These are phyloP conservation scores for Slavum lentiscoides DNA, from an alignment of 2,888 invertebrate genomes.

Conservation along the genomic window DNA sequence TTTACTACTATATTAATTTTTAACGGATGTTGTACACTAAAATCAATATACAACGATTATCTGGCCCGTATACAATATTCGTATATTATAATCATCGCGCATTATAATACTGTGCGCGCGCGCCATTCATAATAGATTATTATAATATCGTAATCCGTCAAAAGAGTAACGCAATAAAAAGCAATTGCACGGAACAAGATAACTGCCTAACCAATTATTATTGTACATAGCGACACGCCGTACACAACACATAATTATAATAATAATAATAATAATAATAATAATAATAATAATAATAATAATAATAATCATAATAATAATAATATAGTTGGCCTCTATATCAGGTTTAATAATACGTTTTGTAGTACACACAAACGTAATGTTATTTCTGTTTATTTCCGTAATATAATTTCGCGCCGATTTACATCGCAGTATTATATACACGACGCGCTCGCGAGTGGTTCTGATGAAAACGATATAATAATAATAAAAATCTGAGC, in stretches of 20 bases:
- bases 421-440: too few species aligned
- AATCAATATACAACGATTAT: background rate
- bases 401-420: background rate
- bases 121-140: background rate
- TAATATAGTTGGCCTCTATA: background rate
- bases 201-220: constrained; percentile 23
- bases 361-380: background rate
- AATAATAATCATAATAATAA: too few species aligned
- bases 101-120: too few species aligned
- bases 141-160: background rate
- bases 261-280: too few species aligned
- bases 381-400: background rate
- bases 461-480: background rate
- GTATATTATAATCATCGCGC: background rate
- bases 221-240: background rate
- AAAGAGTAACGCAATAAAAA: constrained; percentile 10
- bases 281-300: too few species aligned
- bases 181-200: background rate
- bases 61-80: background rate
- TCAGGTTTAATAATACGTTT: constrained; percentile 17
- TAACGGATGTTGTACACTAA: background rate
- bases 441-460: too few species aligned
- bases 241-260: constrained; percentile 6
- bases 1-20: too few species aligned
- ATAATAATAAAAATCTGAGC: background rate